A percentile compares a stretch with the other conserved stretches of the same genome.
Conservation (phyloP, 1,140 invertebrate genomes). For the Phortica variegata region DNA sequence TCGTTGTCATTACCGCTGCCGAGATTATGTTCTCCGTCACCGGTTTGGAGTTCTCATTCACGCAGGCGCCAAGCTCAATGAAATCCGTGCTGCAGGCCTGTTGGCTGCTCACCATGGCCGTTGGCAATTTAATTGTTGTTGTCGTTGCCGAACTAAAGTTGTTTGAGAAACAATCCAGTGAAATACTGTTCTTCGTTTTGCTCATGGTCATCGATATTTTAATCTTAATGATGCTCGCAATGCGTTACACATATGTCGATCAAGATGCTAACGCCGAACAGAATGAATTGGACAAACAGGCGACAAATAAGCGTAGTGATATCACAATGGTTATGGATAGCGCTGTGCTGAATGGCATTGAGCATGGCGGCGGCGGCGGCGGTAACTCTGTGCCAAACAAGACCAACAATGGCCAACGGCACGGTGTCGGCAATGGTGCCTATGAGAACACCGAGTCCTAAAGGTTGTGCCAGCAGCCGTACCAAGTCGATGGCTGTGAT, state of each 20-base stretch:
- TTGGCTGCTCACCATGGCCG: slow-evolving; percentile 86
- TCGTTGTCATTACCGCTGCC: slow-evolving; percentile 80
- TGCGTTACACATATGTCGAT: slow-evolving; percentile 68
- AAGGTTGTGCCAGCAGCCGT: too few species aligned
- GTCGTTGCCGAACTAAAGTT: slow-evolving; percentile 67
- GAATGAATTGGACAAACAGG: background rate
- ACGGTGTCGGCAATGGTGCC: too few species aligned
- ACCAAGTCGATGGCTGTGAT: too few species aligned
- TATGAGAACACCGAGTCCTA: too few species aligned
- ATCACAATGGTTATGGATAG: background rate
- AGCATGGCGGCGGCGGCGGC: too few species aligned
- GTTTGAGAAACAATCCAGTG: slow-evolving; percentile 60
- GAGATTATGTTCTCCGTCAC: slow-evolving; percentile 91
- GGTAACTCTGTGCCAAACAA: too few species aligned
- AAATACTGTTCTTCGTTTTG: slow-evolving; percentile 83
- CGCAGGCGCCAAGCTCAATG: slow-evolving; percentile 87
- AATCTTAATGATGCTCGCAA: slow-evolving; percentile 76
- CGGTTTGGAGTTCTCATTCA: slow-evolving; percentile 89
- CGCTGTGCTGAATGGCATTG: background rate
- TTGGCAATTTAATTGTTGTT: slow-evolving; percentile 80
- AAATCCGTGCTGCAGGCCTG: slow-evolving; percentile 87
- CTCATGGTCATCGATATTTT: slow-evolving; percentile 80
- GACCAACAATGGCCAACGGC: too few species aligned
- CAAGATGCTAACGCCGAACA: slow-evolving; percentile 28
- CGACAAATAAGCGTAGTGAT: background rate